phyloP scores from a whole-genome alignment of 2,113 vertebrate genomes.

The Microtus ochrogaster region DNA sequence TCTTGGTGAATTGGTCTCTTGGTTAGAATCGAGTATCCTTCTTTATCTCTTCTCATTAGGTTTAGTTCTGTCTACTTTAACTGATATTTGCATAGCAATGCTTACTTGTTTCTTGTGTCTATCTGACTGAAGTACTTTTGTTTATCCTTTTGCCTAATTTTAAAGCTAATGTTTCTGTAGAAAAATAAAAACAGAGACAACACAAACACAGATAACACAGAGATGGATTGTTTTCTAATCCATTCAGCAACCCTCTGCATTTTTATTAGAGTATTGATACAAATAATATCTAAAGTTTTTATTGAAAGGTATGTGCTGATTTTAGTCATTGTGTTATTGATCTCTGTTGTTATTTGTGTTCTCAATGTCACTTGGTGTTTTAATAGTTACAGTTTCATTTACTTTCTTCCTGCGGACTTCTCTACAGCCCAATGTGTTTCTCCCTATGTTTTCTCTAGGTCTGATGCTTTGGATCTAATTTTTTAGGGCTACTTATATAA shows the following conservation, averaged over 20 bases:
- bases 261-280: neutral
- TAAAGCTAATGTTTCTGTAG: neutral
- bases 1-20: neutral
- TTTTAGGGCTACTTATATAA: neutral
- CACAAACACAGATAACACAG: neutral
- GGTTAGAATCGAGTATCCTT: neutral
- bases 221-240: neutral
- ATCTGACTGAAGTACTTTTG: neutral
- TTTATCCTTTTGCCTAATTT: neutral
- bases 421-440: neutral
- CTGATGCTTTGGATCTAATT: neutral
- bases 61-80: neutral
- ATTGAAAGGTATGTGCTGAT: neutral
- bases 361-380: neutral
- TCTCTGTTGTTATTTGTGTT: neutral
- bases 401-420: neutral
- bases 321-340: neutral
- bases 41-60: neutral
- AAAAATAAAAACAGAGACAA: too few species aligned
- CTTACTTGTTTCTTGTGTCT: neutral
- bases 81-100: neutral
- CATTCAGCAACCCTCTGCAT: neutral
- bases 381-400: neutral
- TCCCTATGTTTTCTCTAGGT: neutral
- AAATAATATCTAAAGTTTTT: neutral